Evolutionary conservation across 2,113 vertebrate genomes (phyloP).

Genomic region (Bungarus multicinctus): DNA sequence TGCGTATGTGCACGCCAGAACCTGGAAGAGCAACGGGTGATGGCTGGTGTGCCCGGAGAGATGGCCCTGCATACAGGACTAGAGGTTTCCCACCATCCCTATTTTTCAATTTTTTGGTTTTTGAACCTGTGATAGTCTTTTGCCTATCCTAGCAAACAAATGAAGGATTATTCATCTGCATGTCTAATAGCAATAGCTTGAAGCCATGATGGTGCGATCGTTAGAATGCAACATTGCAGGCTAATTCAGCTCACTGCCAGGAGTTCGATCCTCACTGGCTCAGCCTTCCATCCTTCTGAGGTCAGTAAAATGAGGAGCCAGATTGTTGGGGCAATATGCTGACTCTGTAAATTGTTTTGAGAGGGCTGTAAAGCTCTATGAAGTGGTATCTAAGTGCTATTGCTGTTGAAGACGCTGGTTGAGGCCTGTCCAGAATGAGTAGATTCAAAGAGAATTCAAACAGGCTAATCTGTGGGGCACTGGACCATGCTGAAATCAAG

Average conservation of each 20-base stretch:
- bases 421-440: constrained; percentile 39
- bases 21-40: too few relatives aligned
- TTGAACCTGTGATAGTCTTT: background rate
- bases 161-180: background rate
- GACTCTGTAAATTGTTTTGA: background rate
- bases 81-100: background rate
- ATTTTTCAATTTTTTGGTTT: background rate
- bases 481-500: constrained; percentile 39
- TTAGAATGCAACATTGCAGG: background rate
- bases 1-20: too few relatives aligned
- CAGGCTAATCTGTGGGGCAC: constrained; percentile 41
- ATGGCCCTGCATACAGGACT: too few relatives aligned
- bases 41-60: too few relatives aligned
- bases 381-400: background rate
- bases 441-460: constrained; percentile 17
- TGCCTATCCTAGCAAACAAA: background rate
- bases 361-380: background rate
- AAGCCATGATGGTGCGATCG: background rate
- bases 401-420: constrained; percentile 34
- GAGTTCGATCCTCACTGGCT: background rate
- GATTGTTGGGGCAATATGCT: background rate
- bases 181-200: constrained; percentile 34
- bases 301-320: background rate
- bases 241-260: background rate
- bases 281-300: background rate